Percentiles rank a stretch among this genome's conserved stretches.
Evolutionary conservation across 1,140 invertebrate genomes (phyloP).

Genomic region (Maniola jurtina): DNA sequence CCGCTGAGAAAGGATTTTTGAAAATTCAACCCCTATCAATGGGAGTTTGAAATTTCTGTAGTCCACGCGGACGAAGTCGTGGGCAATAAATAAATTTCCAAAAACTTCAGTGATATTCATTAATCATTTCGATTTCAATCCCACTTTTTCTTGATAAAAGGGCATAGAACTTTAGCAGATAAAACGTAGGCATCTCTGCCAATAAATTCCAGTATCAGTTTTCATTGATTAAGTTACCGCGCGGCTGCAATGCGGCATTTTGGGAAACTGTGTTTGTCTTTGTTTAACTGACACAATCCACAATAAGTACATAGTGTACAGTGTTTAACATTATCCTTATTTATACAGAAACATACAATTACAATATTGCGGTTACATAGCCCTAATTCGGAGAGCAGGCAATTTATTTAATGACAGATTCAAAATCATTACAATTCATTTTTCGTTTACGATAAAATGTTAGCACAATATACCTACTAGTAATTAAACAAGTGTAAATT

Average conservation of each 20-base stretch:
- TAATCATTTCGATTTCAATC: too few species aligned
- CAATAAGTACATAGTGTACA: neutral
- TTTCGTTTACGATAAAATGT: too few species aligned
- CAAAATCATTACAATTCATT: too few species aligned
- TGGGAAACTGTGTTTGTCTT: constrained; percentile 21
- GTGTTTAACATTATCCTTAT: neutral
- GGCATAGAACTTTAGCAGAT: neutral
- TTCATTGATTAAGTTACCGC: constrained; percentile 25
- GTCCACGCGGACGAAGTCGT: too few species aligned
- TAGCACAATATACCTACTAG: too few species aligned
- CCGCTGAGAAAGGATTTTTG: too few species aligned
- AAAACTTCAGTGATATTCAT: too few species aligned
- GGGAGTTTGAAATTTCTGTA: too few species aligned
- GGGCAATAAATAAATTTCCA: too few species aligned
- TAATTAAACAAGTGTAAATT: too few species aligned
- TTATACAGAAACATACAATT: neutral
- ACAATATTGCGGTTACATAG: neutral
- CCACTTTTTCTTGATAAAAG: neutral
- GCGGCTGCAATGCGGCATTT: constrained; percentile 29
- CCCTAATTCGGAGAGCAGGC: neutral
- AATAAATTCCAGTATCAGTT: constrained; percentile 14
- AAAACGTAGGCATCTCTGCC: neutral
- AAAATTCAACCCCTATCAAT: too few species aligned
- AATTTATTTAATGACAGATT: too few species aligned
- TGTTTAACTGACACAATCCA: constrained; percentile 10